Evolutionary conservation across 2,797 vertebrate genomes (phyloP), one percentile per base, ranked within the genome.

Genomic region (Centropyge bicolor): DNA sequence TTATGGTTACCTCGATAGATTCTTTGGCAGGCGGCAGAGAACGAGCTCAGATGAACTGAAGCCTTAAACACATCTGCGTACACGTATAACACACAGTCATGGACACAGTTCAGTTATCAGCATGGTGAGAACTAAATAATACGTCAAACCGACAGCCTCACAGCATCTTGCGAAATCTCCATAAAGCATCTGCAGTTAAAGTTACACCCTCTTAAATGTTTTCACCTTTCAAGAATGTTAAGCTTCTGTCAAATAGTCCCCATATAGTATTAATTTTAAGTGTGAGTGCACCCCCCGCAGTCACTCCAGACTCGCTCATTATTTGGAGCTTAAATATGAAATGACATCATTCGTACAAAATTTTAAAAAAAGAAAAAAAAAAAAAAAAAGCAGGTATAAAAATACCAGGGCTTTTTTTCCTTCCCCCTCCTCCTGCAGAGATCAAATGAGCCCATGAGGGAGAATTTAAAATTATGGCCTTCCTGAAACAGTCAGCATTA

Each of bases 361-460:
- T 51, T 40, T 45, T 31, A 10, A n/a, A 10, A n/a, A 64, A 40
- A 60, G 6, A 31, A 71, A 77, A 85, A 89, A 75, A 22, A 60
- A 45, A 56, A 11, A 35, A 73, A 80, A 84, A 88, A 78, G 48
- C 79, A 91, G 88, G 88, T 87, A 91, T 89, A 88, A 87, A 90
- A 87, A 87, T 82, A 74, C 72, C 83, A 76, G 70, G 19, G 43
- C 64, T 63, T 67, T 75, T 27, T 56, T 27, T 68, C 56, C 61
- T 45, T 43, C 76, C 61, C 31, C 78, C 61, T 81, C 66, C 83
- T 83, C 81, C 86, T 73, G 74, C 83, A 74, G 85, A 91, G 91
- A 93, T 93, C 89, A 92, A 92, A 90, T 90, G 62, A 91, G 78
- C 74, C 89, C 89, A 76, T n/a, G 67, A 84, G 88, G 90, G 90